These are phyloP conservation scores for Porites lutea DNA, from an alignment of 64 coral and sea anemone genomes.

Conservation along the genomic window DNA sequence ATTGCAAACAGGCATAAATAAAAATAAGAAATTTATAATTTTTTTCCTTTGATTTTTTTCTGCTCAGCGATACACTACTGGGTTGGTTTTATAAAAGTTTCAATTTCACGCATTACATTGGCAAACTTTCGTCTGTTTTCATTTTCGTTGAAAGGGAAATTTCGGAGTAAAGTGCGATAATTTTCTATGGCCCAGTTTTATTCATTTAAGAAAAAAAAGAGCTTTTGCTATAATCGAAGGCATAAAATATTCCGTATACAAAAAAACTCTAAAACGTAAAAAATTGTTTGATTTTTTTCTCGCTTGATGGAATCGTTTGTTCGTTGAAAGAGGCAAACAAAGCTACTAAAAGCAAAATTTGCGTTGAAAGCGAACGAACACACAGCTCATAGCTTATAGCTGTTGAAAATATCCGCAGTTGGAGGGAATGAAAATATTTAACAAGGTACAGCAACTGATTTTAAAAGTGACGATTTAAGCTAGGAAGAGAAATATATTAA, in stretches of 20 bases:
- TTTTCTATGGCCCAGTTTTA: background rate
- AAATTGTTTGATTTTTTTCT: background rate
- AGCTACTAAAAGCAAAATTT: background rate
- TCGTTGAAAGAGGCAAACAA: background rate
- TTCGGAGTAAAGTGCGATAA: background rate
- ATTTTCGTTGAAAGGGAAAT: background rate
- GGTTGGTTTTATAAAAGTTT: background rate
- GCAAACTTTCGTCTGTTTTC: background rate
- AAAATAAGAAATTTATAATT: background rate
- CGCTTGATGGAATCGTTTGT: background rate
- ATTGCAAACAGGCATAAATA: background rate
- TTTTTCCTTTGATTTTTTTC: background rate
- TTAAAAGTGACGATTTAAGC: background rate
- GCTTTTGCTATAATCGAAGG: background rate
- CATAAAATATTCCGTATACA: background rate
- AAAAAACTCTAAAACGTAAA: background rate
- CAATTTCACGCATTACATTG: background rate
- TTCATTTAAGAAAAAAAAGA: background rate
- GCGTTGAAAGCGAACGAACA: background rate
- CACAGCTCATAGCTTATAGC: background rate
- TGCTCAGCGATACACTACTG: background rate
- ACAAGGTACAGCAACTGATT: background rate
- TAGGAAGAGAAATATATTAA: background rate
- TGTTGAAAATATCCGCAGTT: background rate
- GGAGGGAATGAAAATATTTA: background rate